Base-by-base conservation (phyloP, 2,113 vertebrate species). In the Cynocephalus volans region DNA sequence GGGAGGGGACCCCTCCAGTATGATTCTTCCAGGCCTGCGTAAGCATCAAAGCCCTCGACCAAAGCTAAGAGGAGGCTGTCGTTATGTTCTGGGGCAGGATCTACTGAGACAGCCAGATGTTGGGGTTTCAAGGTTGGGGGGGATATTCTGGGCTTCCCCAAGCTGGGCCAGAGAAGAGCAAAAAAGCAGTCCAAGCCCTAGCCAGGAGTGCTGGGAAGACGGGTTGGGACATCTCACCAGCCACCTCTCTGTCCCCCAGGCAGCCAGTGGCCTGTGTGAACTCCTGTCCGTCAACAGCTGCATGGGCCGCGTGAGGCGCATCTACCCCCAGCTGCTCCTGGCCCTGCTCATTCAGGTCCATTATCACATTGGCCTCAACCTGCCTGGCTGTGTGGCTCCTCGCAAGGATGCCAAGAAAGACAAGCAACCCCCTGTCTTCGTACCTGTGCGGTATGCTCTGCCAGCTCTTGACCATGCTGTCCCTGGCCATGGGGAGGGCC, bases 291-390 rank as follows among this genome's bases (percentile, higher is more conserved):
- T 98, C 76, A 97, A 95, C 72, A 97, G 93, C 81, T 98, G 97
- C 28, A 5, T 94, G 56, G 90, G 94, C 33, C 93, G 64, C 0
- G 97, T 98, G 69, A 87, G 93, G 52, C 89, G 87, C 67, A 77
- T 98, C 95, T 98, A 97, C 72, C 98, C 98, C 0, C 97, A 97
- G 85, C 95, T 98, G 95, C 96, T 98, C 45, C 97, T 98, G 95
- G 96, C 98, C 6, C 96, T 98, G 95, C 97, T 98, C 67, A 91
- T 98, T 60, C 98, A 98, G 83, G 97, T 98, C 52, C 98, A 98
- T 69, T 98, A 98, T 79, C 97, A 96, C 97, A 98, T 98, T 0
- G 95, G 96, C 88, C 95, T 98, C 92, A 88, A 64, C 33, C 50
- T 97, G 31, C 96, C 96, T 0, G 24, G 58, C 65, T n/a, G 6